Conservation (phyloP, 1,140 invertebrate genomes). For the Thaumetopoea pityocampa region DNA sequence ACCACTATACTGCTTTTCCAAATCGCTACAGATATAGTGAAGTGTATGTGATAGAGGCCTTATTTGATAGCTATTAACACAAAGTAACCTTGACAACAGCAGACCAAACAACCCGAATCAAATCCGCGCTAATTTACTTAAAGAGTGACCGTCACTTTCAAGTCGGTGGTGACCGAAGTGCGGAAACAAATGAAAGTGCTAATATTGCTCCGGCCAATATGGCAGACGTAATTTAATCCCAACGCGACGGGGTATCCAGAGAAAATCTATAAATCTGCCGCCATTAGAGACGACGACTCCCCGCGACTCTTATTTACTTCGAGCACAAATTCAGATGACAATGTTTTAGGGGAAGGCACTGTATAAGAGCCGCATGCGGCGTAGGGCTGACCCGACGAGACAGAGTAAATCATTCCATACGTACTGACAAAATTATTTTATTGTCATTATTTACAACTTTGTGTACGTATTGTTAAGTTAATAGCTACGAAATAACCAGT, state of each 20-base stretch:
- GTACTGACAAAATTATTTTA: slow-evolving; percentile 18
- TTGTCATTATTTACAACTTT: slow-evolving; percentile 12
- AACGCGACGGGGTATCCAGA: slow-evolving; percentile 57
- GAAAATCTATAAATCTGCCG: slow-evolving; percentile 76
- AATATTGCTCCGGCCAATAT: slow-evolving; percentile 68
- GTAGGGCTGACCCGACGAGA: slow-evolving; percentile 40
- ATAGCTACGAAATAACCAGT: too few relatives aligned
- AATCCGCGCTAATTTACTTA: slow-evolving; percentile 3
- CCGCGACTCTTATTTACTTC: slow-evolving; percentile 74
- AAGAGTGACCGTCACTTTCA: slow-evolving; percentile 36
- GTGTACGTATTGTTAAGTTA: too few relatives aligned
- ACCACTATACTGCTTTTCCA: too few relatives aligned
- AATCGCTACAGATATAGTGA: too few relatives aligned
- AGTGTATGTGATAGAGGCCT: neutral
- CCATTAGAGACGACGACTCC: slow-evolving; percentile 66
- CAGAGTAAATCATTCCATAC: slow-evolving; percentile 17
- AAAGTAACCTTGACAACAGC: neutral
- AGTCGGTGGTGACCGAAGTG: slow-evolving; percentile 48
- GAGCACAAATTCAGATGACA: slow-evolving; percentile 75
- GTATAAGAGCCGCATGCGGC: slow-evolving; percentile 53
- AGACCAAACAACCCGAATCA: neutral
- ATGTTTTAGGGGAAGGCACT: slow-evolving; percentile 73
- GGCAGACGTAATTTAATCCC: slow-evolving; percentile 67
- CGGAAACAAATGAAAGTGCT: slow-evolving; percentile 66
- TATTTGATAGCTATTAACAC: neutral